phyloP scores from a whole-genome alignment of 2,888 invertebrate genomes.

The Bhutanitis thaidina region DNA sequence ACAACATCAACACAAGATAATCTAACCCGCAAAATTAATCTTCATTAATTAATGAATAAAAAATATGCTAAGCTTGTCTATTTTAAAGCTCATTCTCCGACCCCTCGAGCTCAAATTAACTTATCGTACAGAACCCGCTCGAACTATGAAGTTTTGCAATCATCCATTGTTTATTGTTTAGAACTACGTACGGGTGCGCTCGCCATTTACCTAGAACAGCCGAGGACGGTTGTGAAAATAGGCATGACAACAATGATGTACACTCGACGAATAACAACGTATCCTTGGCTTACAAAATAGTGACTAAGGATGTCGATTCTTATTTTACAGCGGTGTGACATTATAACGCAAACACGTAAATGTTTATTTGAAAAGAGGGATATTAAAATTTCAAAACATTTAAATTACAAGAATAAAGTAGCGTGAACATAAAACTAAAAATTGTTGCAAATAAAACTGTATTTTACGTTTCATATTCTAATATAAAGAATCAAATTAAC shows the following conservation, averaged over 20 bases:
- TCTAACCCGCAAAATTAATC: too few species aligned
- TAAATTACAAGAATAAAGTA: too few species aligned
- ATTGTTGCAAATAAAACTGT: too few species aligned
- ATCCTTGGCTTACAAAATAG: conserved; percentile 42
- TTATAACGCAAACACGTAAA: neutral
- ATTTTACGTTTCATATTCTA: too few species aligned
- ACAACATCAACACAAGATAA: too few species aligned
- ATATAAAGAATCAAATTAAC: too few species aligned
- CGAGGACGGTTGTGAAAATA: conserved; percentile 46
- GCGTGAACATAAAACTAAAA: too few species aligned
- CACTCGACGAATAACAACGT: conserved; percentile 32
- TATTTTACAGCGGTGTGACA: conserved; percentile 1
- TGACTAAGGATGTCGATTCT: conserved; percentile 25
- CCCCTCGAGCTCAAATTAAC: conserved; percentile 48
- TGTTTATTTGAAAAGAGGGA: too few species aligned
- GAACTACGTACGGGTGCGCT: conserved; percentile 19
- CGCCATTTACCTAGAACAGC: conserved; percentile 26
- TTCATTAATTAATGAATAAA: neutral
- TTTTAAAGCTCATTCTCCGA: conserved; percentile 35
- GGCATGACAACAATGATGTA: conserved; percentile 44
- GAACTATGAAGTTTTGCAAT: conserved; percentile 45
- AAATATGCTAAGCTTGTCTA: neutral
- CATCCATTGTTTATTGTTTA: conserved; percentile 52
- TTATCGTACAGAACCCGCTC: conserved; percentile 45
- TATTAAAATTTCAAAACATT: too few species aligned